phyloP scores from a whole-genome alignment of 1,140 invertebrate genomes.

The Pissodes strobi region DNA sequence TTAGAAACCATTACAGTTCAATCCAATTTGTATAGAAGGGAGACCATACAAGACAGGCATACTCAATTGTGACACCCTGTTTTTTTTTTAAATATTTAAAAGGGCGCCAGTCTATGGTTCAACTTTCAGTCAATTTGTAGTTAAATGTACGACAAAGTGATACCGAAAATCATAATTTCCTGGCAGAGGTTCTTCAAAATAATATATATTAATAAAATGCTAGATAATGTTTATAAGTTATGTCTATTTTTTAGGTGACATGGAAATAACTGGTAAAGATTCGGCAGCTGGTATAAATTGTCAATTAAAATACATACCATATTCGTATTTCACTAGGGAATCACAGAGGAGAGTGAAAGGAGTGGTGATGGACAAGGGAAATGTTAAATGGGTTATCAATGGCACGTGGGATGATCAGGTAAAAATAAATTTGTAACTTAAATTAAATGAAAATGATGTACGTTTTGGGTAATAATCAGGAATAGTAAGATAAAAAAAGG shows the following conservation, averaged over 20 bases:
- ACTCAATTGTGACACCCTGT: too few relatives aligned
- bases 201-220: too few relatives aligned
- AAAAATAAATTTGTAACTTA: too few relatives aligned
- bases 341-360: conserved; percentile 87
- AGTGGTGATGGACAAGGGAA: conserved; percentile 72
- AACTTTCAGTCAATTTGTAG: too few relatives aligned
- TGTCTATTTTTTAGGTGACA: conserved; percentile 66
- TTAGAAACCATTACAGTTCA: too few relatives aligned
- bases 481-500: too few relatives aligned
- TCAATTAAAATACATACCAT: conserved; percentile 94
- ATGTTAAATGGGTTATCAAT: conserved; percentile 59
- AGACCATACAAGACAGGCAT: too few relatives aligned
- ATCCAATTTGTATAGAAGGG: too few relatives aligned
- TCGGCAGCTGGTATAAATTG: conserved; percentile 88
- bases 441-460: too few relatives aligned
- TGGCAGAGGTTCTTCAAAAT: not conserved
- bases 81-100: too few relatives aligned
- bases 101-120: too few relatives aligned
- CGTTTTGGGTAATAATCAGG: too few relatives aligned
- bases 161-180: not conserved
- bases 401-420: conserved; percentile 90
- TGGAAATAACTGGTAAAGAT: conserved; percentile 83
- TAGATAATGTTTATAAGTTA: conserved; percentile 2
- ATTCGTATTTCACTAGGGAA: conserved; percentile 97
- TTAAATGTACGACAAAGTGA: not conserved